Evolutionary conservation across 2,113 vertebrate species (phyloP).

Genomic region (Cyanocitta stelleri): DNA sequence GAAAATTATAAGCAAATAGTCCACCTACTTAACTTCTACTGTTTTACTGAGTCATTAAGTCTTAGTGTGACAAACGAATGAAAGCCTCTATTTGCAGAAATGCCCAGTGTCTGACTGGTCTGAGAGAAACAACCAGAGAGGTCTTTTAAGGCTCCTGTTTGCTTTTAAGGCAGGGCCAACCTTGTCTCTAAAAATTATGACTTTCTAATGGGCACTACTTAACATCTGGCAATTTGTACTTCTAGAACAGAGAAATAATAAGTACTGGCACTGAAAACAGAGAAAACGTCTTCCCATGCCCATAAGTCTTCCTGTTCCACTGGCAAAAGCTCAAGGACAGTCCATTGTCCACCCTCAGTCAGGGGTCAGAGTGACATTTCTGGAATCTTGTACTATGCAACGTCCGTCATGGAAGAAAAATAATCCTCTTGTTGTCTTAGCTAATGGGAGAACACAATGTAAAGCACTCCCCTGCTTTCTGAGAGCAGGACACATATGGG

Average conservation of each 20-base stretch:
- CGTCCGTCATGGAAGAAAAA: neutral
- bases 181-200: neutral
- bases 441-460: neutral
- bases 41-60: neutral
- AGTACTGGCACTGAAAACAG: neutral
- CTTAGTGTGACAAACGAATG: neutral
- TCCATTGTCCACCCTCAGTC: neutral
- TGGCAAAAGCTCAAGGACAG: neutral
- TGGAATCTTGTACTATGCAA: neutral
- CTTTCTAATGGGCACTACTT: neutral
- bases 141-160: neutral
- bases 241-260: neutral
- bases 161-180: neutral
- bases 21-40: neutral
- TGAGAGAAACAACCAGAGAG: neutral
- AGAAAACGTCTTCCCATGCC: neutral
- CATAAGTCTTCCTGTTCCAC: fast-evolving
- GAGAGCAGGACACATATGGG: neutral
- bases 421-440: neutral
- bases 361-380: neutral
- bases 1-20: neutral
- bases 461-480: neutral
- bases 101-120: neutral
- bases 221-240: neutral
- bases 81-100: neutral